phyloP scores from a whole-genome alignment of 2,888 invertebrate genomes.

The Drosophila antonietae region DNA sequence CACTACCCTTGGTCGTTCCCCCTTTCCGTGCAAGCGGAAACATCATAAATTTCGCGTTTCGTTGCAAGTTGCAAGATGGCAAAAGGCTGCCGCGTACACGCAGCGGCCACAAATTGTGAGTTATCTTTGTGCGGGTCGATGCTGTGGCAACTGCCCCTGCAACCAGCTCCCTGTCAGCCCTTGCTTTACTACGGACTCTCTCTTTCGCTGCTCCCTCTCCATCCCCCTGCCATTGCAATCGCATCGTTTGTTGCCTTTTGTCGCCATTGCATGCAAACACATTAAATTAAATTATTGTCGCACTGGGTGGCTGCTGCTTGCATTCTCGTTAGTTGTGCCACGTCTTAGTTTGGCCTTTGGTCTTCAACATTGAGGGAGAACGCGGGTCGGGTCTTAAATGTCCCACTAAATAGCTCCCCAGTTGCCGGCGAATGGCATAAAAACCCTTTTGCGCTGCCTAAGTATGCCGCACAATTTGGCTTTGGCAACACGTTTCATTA shows the following conservation, averaged over 20 bases:
- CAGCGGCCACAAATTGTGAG: slow-evolving; percentile 76
- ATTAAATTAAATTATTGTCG: slow-evolving; percentile 80
- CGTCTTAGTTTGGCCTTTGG: slow-evolving; percentile 65
- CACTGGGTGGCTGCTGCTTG: slow-evolving; percentile 42
- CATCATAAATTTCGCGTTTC: slow-evolving; percentile 67
- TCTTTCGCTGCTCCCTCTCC: not conserved
- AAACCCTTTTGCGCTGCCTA: slow-evolving; percentile 42
- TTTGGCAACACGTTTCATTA: slow-evolving; percentile 71
- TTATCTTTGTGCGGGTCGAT: slow-evolving; percentile 65
- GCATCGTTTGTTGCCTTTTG: slow-evolving; percentile 38
- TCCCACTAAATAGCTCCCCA: slow-evolving; percentile 62
- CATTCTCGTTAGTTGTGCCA: slow-evolving; percentile 34
- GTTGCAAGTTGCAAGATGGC: slow-evolving; percentile 45
- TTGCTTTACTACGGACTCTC: not conserved
- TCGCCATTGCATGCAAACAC: slow-evolving; percentile 75
- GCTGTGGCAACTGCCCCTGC: not conserved
- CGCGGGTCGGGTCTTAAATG: slow-evolving; percentile 34
- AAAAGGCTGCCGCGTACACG: slow-evolving; percentile 53
- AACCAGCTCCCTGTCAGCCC: no score
- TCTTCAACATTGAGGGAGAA: slow-evolving; percentile 4
- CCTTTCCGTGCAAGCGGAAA: slow-evolving; percentile 50
- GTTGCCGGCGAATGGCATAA: slow-evolving; percentile 32
- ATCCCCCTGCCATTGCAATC: not conserved
- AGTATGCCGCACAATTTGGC: slow-evolving; percentile 61
- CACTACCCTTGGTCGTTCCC: not conserved